Evolutionary conservation across 2,113 vertebrate species (phyloP).

Genomic region (Scophthalmus maximus): DNA sequence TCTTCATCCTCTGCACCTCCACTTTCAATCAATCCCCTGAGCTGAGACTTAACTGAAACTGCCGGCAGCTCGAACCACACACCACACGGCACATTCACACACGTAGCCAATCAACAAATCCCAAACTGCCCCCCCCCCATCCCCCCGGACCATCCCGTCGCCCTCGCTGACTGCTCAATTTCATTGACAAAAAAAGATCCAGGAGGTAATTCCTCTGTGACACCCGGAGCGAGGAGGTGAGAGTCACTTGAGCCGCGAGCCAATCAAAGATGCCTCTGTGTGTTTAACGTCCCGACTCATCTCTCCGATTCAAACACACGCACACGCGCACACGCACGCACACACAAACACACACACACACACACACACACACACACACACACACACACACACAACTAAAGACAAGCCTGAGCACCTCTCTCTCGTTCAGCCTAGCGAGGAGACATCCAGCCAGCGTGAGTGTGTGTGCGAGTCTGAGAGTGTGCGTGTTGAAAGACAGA

Average conservation of each 20-base stretch:
- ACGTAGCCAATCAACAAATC: slow-evolving; percentile 31
- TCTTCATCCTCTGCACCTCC: slow-evolving; percentile 71
- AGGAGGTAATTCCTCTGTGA: slow-evolving; percentile 63
- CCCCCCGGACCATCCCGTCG: slow-evolving; percentile 8
- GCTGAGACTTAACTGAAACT: slow-evolving; percentile 58
- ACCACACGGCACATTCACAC: slow-evolving; percentile 4
- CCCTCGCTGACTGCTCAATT: slow-evolving; percentile 47
- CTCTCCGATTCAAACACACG: slow-evolving; percentile 47
- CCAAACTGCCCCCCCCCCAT: slow-evolving; percentile 14
- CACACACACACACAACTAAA: slow-evolving; percentile 53
- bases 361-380: neutral
- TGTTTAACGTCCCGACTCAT: slow-evolving; percentile 60
- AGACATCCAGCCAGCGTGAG: slow-evolving; percentile 74
- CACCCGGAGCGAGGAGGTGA: slow-evolving; percentile 62
- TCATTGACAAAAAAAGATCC: slow-evolving; percentile 59
- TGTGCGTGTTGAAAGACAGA: slow-evolving; percentile 41
- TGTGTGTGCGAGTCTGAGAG: slow-evolving; percentile 61
- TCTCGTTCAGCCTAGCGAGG: slow-evolving; percentile 79
- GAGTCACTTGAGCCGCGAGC: slow-evolving; percentile 65
- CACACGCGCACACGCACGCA: slow-evolving; percentile 7
- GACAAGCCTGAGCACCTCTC: slow-evolving; percentile 81
- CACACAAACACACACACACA: too few relatives aligned
- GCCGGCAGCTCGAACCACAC: slow-evolving; percentile 59
- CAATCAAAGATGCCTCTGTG: slow-evolving; percentile 69
- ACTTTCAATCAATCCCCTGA: slow-evolving; percentile 69